Base-by-base conservation (phyloP, 2,113 vertebrate species). In the Callochromis pleurospilus region DNA sequence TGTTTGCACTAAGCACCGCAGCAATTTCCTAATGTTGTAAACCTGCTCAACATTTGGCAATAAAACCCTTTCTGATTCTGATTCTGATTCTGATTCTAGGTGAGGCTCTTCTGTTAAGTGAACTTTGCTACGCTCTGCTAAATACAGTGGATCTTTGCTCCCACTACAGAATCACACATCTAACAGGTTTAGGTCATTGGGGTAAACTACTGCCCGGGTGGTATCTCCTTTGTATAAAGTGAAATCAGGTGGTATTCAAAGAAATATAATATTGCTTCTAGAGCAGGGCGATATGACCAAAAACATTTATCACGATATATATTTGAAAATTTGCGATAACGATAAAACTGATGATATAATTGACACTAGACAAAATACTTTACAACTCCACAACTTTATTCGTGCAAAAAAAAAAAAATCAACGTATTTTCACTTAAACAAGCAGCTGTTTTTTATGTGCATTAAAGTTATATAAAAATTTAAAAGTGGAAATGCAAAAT, bases 201-300 rank as follows among this genome's bases (percentile, higher is more conserved):
- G 90, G 86, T 79, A 90, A 85, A 91, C 79, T 49, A 29, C 86
- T 90, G 84, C 89, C 94, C 68, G n/a, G 85, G 83, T 82, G 82
- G 60, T 93, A 94, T 94, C 94, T 89, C 85, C 83, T 87, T 89
- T 88, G 56, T 60, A 33, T 19, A 33, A 62, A 62, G 9, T 62
- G 29, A 33, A 33, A 62, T 33, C 9, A 62, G 15, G 29, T 62
- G 58, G 58, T 33, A 90, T 91, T 83, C 86, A 75, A 40, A 53
- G 68, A 81, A 85, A 89, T 89, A 93, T 81, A 83, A 70, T 79
- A 33, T 58, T 75, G 80, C 21, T 56, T 56, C 54, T 24, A 26
- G 54, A 56, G 54, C 54, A 56, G 21, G 12, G 6, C 4, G 21
- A 56, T 56, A 56, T 56, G 21, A 56, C 54, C 21, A 56, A 26